phyloP scores from a whole-genome alignment of 2,113 vertebrate genomes.

The Polypterus bichir region DNA sequence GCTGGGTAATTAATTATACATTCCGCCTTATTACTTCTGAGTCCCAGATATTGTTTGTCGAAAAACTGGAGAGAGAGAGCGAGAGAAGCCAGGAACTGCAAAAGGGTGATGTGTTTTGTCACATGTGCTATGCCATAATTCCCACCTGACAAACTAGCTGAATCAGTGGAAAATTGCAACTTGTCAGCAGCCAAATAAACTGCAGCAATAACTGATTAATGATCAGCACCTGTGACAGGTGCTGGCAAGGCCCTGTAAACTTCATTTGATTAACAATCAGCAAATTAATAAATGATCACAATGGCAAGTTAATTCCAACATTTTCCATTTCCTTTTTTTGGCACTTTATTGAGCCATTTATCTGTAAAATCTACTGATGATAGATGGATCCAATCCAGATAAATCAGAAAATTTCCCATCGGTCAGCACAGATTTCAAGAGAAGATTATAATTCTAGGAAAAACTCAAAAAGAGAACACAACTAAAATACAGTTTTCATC shows the following conservation, averaged over 20 bases:
- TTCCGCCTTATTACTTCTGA: slow-evolving; percentile 97
- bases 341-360: too few relatives aligned
- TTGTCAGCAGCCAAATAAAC: slow-evolving; percentile 98
- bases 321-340: slow-evolving; percentile 20
- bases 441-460: too few relatives aligned
- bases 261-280: slow-evolving; percentile 73
- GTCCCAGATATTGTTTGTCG: slow-evolving; percentile 90
- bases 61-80: slow-evolving; percentile 54
- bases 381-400: too few relatives aligned
- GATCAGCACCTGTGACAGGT: slow-evolving; percentile 97
- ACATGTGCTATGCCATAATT: slow-evolving; percentile 91
- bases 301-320: slow-evolving; percentile 52
- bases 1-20: slow-evolving; percentile 99
- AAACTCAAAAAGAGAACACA: too few relatives aligned
- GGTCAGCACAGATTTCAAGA: too few relatives aligned
- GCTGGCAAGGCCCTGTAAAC: slow-evolving; percentile 60
- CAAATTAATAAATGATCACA: slow-evolving; percentile 68
- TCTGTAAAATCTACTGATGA: too few relatives aligned
- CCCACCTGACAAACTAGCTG: slow-evolving; percentile 97
- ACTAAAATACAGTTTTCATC: too few relatives aligned
- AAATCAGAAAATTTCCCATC: too few relatives aligned
- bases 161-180: slow-evolving; percentile 97
- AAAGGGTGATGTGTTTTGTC: slow-evolving; percentile 96
- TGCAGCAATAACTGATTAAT: slow-evolving; percentile 96
- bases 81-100: slow-evolving; percentile 48